These are phyloP conservation scores for Nycticryphes semicollaris DNA, from an alignment of 2,113 vertebrate genomes.

Conservation along the genomic window DNA sequence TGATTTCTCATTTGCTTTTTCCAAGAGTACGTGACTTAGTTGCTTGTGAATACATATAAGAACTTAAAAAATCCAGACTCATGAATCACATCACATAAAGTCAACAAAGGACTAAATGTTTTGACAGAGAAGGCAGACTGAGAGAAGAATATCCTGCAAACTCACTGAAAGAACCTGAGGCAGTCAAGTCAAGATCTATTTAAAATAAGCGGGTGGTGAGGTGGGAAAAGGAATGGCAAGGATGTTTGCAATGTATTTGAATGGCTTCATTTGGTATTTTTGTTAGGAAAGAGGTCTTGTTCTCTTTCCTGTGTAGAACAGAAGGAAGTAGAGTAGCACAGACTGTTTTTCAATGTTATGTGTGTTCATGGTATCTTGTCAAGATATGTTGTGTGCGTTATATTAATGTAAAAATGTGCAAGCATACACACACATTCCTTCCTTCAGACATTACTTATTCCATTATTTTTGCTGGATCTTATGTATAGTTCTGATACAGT, in stretches of 20 bases:
- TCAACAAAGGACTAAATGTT: background rate
- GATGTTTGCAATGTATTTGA: background rate
- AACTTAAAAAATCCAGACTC: background rate
- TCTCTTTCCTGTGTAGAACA: background rate
- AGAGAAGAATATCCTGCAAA: background rate
- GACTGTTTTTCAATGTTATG: background rate
- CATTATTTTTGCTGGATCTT: background rate
- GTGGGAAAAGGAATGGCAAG: background rate
- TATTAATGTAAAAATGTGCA: background rate
- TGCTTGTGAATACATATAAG: background rate
- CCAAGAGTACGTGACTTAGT: background rate
- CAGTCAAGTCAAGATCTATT: background rate
- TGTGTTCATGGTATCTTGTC: background rate
- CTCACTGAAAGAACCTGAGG: background rate
- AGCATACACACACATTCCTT: background rate
- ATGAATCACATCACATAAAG: background rate
- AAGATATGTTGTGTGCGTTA: background rate
- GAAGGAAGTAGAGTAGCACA: background rate
- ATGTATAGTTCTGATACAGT: background rate
- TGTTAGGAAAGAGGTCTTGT: background rate
- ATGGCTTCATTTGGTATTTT: background rate
- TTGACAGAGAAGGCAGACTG: background rate
- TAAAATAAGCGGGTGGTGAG: background rate
- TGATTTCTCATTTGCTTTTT: conserved; percentile 9
- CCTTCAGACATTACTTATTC: background rate